A percentile compares a stretch with the other conserved stretches of the same genome.
Evolutionary conservation across 2,797 vertebrate species (phyloP).

Genomic region (Mormyrops boulengeri): DNA sequence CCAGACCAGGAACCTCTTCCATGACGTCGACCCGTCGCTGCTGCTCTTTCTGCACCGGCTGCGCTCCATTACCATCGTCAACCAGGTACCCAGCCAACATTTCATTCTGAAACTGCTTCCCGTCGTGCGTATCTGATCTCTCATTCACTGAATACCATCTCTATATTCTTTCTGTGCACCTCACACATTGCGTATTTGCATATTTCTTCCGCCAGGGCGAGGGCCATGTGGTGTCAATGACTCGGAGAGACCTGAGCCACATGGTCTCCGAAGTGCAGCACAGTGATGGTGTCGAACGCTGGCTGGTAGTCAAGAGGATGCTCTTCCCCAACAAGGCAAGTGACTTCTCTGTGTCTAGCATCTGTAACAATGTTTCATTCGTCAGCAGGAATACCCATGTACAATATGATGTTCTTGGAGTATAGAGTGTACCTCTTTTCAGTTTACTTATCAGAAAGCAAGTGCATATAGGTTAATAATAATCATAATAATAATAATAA

Average conservation of each 20-base stretch:
- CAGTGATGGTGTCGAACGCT: constrained; percentile 59
- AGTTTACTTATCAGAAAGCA: not conserved
- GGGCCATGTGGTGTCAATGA: constrained; percentile 58
- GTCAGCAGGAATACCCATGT: not conserved
- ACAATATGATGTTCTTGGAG: not conserved
- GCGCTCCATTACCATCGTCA: constrained; percentile 65
- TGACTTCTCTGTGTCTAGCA: not conserved
- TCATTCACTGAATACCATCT: not conserved
- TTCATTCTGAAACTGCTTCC: too few species aligned
- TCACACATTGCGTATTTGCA: not conserved
- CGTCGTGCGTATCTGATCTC: not conserved
- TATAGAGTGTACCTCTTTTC: not conserved
- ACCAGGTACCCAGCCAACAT: constrained; percentile 46
- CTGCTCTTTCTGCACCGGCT: constrained; percentile 72
- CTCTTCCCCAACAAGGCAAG: constrained; percentile 60
- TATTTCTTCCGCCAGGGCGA: constrained; percentile 47
- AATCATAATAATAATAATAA: too few species aligned
- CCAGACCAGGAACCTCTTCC: constrained; percentile 70
- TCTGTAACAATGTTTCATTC: not conserved
- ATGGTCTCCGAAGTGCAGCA: constrained; percentile 65
- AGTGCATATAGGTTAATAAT: not conserved
- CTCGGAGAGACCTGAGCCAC: constrained; percentile 60
- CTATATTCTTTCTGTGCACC: not conserved
- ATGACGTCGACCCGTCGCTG: constrained; percentile 68
- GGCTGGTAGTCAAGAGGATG: constrained; percentile 64